Evolutionary conservation across 2,113 vertebrate species (phyloP).

Genomic region (Chaetorhynchus papuensis): DNA sequence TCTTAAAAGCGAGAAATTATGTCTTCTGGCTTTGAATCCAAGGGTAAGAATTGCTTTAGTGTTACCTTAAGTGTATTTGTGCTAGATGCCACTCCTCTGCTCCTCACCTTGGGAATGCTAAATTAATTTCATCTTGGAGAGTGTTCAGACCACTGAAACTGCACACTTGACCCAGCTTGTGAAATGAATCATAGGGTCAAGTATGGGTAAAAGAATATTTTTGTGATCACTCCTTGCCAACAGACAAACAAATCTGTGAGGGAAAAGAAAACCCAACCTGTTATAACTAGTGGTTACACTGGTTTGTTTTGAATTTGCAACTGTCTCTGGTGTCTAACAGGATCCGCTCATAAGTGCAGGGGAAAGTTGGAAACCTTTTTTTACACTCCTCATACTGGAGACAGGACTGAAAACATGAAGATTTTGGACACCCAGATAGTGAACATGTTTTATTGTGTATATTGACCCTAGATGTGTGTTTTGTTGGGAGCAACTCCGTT

Average conservation of each 20-base stretch:
- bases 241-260: constrained; percentile 53
- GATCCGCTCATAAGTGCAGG: background rate
- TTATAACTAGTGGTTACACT: constrained; percentile 42
- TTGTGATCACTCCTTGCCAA: constrained; percentile 60
- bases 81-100: constrained; percentile 42
- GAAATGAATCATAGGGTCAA: constrained; percentile 69
- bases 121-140: constrained; percentile 55
- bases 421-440: background rate
- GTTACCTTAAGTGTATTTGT: constrained; percentile 47
- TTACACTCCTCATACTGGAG: background rate
- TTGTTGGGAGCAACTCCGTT: background rate
- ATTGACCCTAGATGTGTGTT: background rate
- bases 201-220: constrained; percentile 67
- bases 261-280: constrained; percentile 20
- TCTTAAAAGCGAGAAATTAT: background rate
- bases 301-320: constrained; percentile 14
- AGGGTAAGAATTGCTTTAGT: background rate
- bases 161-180: constrained; percentile 65
- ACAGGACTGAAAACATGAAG: background rate
- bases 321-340: background rate
- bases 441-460: background rate
- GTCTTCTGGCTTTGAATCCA: background rate
- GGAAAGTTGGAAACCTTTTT: background rate
- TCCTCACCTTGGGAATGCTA: constrained; percentile 60
- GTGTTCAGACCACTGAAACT: constrained; percentile 63